These are phyloP conservation scores for Drosophila lacicola DNA, from an alignment of 2,888 invertebrate genomes.

Conservation along the genomic window DNA sequence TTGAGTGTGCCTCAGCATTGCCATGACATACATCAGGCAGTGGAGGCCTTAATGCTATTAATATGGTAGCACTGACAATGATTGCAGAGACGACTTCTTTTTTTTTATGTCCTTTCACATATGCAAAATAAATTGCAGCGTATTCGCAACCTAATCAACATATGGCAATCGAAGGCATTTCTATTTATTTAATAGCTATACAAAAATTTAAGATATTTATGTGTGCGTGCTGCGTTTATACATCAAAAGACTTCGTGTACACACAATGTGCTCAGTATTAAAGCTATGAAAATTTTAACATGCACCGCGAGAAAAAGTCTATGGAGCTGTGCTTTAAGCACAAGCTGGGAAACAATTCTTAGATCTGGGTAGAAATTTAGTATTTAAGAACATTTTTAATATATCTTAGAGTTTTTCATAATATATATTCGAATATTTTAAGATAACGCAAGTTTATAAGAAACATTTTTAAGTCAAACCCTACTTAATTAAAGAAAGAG, in stretches of 20 bases:
- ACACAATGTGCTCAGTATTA: conserved; percentile 15
- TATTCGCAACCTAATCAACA: conserved; percentile 60
- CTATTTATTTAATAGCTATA: conserved; percentile 41
- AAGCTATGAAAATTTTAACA: conserved; percentile 41
- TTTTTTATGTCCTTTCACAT: conserved; percentile 3
- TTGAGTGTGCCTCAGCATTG: conserved; percentile 7
- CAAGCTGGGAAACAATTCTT: too few species aligned
- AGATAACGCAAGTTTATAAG: too few species aligned
- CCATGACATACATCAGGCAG: background rate
- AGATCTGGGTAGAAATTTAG: background rate
- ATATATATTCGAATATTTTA: too few species aligned
- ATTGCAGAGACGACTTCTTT: conserved; percentile 8
- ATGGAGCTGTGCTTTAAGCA: background rate
- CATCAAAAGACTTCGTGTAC: conserved; percentile 37
- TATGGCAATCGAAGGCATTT: conserved; percentile 36
- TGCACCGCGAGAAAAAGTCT: conserved; percentile 7
- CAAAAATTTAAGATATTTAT: conserved; percentile 25
- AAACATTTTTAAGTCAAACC: too few species aligned
- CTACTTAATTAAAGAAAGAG: too few species aligned
- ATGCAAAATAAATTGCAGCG: conserved; percentile 42
- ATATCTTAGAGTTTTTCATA: too few species aligned
- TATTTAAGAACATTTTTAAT: background rate
- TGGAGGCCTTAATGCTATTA: conserved; percentile 57
- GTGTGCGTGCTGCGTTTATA: conserved; percentile 10
- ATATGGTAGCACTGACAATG: conserved; percentile 11